Base-by-base conservation (phyloP, 1,140 invertebrate genomes). In the Aphelenchoides besseyi region DNA sequence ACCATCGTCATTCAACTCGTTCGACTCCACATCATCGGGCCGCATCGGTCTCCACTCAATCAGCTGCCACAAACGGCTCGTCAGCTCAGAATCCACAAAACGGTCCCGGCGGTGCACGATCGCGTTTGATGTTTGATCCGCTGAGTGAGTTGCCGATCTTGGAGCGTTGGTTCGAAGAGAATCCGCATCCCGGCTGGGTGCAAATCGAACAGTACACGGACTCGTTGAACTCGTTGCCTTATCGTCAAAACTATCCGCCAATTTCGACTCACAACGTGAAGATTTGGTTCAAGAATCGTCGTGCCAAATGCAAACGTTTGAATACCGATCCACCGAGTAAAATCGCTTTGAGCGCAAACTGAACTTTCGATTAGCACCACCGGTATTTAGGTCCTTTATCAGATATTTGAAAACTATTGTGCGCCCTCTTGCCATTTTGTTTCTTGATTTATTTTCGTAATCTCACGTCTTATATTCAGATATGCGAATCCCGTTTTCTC, bases 61-160 rank as follows among this genome's bases (percentile, higher is more conserved):
- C 35, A n/a, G 64, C 64, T 29, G 55, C 8, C 8, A 67, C 67
- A 32, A 33, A 2, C 61, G 48, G 48, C 5, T 16, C 63, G 2
- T 28, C 69, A 3, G 63, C 62, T 1, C 63, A 29, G 63, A 16
- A 33, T 16, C 63, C 30, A 37, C 55, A 59, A 23, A 5, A 59
- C 5, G 18, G 18, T 12, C 5, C 5, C 5, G 53, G 68, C 54
- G 70, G 70, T 23, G 77, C 82, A 30, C 77, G 82, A n/a, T 84
- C 82, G 28, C 76, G 82, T n/a, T 73, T 83, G 23, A 83, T 83
- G 82, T 83, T 83, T 69, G 82, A 83, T 59, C 82, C 82, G 16
- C 68, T 83, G 30, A 79, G 71, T 32, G 82, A 83, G 55, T 63
- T 83, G 52, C 79, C 79, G 2, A 75, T 80, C 12, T 69, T 80